Evolutionary conservation across 2,888 invertebrate species (phyloP).

Genomic region (Troides helena): DNA sequence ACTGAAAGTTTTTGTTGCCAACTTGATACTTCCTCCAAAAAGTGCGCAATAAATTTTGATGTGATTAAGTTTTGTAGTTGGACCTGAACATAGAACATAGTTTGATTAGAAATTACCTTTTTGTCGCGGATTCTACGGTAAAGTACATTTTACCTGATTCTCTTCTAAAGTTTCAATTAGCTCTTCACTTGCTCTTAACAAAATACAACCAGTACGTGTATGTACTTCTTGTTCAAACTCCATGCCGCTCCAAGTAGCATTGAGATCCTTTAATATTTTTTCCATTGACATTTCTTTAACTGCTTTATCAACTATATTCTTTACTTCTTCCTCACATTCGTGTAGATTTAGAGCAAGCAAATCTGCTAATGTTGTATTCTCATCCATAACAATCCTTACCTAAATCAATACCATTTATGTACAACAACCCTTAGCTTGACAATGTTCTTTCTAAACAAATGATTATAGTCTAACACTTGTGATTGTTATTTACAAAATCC

Average conservation of each 20-base stretch:
- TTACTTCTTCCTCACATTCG: constrained; percentile 98
- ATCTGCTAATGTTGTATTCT: constrained; percentile 94
- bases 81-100: constrained; percentile 75
- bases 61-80: constrained; percentile 97
- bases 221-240: constrained; percentile 95
- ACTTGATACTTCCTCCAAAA: constrained; percentile 94
- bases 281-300: constrained; percentile 99
- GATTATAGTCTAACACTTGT: too few relatives aligned
- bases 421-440: not conserved
- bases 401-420: constrained; percentile 51
- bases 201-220: constrained; percentile 90
- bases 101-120: not conserved
- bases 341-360: constrained; percentile 94
- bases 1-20: constrained; percentile 96
- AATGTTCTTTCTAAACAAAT: not conserved
- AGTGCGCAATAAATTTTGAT: constrained; percentile 97
- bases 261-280: constrained; percentile 93
- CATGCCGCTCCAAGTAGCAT: constrained; percentile 95
- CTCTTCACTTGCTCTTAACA: constrained; percentile 95
- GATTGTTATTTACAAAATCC: not conserved
- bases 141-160: constrained; percentile 85
- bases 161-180: constrained; percentile 98
- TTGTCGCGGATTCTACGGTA: not conserved
- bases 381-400: constrained; percentile 97
- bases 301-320: constrained; percentile 98